Percentiles rank a stretch among this genome's conserved stretches.
Evolutionary conservation across 2,113 vertebrate genomes (phyloP).

Genomic region (Entosphenus tridentatus): DNA sequence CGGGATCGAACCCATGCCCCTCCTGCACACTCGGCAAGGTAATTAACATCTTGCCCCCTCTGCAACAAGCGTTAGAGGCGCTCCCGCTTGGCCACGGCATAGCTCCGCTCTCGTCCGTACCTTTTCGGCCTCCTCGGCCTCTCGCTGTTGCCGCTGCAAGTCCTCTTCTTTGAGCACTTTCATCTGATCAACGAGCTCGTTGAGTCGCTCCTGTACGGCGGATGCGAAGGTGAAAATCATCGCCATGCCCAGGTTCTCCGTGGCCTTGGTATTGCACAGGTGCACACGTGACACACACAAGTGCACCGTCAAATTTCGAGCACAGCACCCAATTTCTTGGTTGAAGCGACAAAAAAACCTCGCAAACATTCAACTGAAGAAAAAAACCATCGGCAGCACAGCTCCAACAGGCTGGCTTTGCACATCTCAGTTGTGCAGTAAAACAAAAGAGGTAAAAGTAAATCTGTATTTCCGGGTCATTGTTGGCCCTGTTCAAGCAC

Average conservation of each 20-base stretch:
- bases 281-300: conserved; percentile 1
- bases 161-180: conserved; percentile 72
- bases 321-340: no score
- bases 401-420: no score
- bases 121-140: conserved; percentile 86
- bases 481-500: no score
- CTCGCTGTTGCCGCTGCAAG: conserved; percentile 45
- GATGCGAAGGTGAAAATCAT: conserved; percentile 96
- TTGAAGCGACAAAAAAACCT: no score
- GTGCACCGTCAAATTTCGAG: no score
- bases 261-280: conserved; percentile 27
- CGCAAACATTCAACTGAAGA: conserved; percentile 5
- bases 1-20: no score
- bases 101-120: conserved; percentile 19
- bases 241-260: conserved; percentile 89
- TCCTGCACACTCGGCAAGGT: no score
- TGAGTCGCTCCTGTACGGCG: conserved; percentile 82
- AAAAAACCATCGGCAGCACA: conserved; percentile 7
- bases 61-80: no score
- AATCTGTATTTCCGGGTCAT: no score
- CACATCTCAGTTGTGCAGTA: no score
- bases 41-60: neutral
- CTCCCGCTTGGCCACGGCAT: no score
- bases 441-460: no score
- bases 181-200: conserved; percentile 75